Base-by-base conservation (phyloP, 2,888 invertebrate genomes). In the Ochlodes sylvanus region DNA sequence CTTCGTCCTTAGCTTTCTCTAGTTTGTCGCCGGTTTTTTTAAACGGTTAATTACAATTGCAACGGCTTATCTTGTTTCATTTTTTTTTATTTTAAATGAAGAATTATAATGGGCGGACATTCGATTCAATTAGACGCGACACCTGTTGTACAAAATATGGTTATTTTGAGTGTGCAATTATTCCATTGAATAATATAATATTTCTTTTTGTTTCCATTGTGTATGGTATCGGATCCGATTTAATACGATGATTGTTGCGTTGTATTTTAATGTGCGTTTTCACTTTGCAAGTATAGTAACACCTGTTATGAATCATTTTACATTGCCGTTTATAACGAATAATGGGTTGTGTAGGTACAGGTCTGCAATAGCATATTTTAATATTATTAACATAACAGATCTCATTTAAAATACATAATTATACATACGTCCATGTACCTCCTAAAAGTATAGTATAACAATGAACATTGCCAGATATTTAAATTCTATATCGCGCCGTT, bases 1-100 rank as follows among this genome's bases (percentile, higher is more conserved):
- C 67, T 56, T 67, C 61, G 67, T 55, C 47, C 47, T 38, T 10
- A 56, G 67, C 62, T 68, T 68, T 62, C 67, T 56, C 44, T 68
- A 63, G 55, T 63, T 56, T 27, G 15, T 14, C 21, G n/a, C 27
- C 3, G n/a, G n/a, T 34, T 55, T 55, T 63, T 54, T 54, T 63
- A 5, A 41, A 52, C n/a, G 14, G 6, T 41, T 66, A 55, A 61
- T 27, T 27, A 5, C 27, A 34, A 9, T 5, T 52, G 44, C 19
- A 42, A 47, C n/a, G 41, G 17, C 12, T 38, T 57, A 9, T 57
- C n/a, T 64, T 15, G 27, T 27, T 14, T 15, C 50, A 14, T n/a
- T 57, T n/a, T 54, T 67, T 44, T 19, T 3, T 50, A n/a, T 62
- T 47, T 65, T n/a, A n/a, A 47, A 50, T 34, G 15, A 17, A 58